Conservation (phyloP, 2,113 vertebrate genomes). For the Bufo gargarizans region DNA sequence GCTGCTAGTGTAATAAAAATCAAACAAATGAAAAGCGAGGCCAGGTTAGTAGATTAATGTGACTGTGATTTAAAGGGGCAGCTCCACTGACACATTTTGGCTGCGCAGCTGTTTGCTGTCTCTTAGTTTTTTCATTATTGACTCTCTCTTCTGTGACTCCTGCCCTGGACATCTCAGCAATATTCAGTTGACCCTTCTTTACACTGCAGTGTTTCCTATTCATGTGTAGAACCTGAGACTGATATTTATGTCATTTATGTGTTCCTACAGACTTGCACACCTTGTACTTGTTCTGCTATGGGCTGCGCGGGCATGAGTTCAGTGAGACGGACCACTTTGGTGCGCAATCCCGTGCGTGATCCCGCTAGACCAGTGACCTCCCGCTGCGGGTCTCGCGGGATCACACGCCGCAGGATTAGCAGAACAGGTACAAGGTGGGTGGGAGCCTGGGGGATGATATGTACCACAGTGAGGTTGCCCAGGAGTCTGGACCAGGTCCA, state of each 20-base stretch:
- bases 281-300: no score
- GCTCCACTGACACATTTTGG: not conserved
- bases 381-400: no score
- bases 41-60: slow-evolving; percentile 49
- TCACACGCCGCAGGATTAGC: no score
- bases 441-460: no score
- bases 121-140: slow-evolving; percentile 37
- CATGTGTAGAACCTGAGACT: not conserved
- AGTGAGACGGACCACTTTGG: no score
- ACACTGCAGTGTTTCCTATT: not conserved
- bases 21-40: not conserved
- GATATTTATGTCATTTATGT: slow-evolving; percentile 15
- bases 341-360: no score
- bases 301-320: no score
- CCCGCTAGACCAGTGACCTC: no score
- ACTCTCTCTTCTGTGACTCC: not conserved
- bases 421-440: no score
- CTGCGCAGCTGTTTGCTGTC: slow-evolving; percentile 21
- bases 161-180: slow-evolving; percentile 46
- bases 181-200: slow-evolving; percentile 33
- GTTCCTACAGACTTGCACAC: not conserved
- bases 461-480: no score
- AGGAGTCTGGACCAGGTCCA: no score
- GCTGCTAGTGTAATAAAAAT: slow-evolving; percentile 52
- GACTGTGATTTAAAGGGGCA: slow-evolving; percentile 51